Evolutionary conservation across 1,140 invertebrate species (phyloP), one percentile per base, ranked within the genome.

Genomic region (Ptiloglossa arizonensis): DNA sequence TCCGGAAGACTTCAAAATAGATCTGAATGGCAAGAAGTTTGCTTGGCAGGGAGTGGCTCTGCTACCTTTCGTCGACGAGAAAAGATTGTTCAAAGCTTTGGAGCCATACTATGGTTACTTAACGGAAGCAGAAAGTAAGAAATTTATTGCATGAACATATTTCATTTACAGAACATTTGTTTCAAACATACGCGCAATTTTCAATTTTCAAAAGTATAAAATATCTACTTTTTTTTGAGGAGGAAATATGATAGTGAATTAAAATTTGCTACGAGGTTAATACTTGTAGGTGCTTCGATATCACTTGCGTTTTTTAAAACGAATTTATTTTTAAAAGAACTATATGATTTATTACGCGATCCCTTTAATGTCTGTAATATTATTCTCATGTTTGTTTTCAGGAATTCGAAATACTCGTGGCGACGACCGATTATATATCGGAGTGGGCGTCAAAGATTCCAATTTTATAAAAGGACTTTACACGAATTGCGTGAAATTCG

Each of bases 41-140:
- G 98, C 98, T 64, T 99, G 99, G 99, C 98, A 99, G 94, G 99
- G 99, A 73, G 99, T 99, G 13, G 99, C 99, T 6, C 91, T 99
- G 13, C 92, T 99, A 63, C 99, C 99, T 44, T 99, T 99, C 93
- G 99, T 99, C 0, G 98, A 99, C 89, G 98, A 99, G 92, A 94
- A 94, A 57, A 93, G 98, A 79, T 94, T 99, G 27, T 97, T 98
- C 87, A 96, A 96, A 86, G 97, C 98, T 2, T 92, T 99, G 24
- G 93, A 95, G 79, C 95, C 95, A 5, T 97, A 96, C 85, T 98
- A 99, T 87, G 90, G 94, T 1, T 92, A 95, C 66, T 92, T 99
- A 41, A 97, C 97, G 1, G 93, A 94, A 50, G 97, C 95, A 78
- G 98, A 99, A 93, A 95, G 95, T 94, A 89, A 93, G 93, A 32